Percentiles rank a stretch among this genome's conserved stretches.
These are phyloP conservation scores for Protaetia brevitarsis DNA, from an alignment of 1,140 invertebrate genomes.

Conservation along the genomic window DNA sequence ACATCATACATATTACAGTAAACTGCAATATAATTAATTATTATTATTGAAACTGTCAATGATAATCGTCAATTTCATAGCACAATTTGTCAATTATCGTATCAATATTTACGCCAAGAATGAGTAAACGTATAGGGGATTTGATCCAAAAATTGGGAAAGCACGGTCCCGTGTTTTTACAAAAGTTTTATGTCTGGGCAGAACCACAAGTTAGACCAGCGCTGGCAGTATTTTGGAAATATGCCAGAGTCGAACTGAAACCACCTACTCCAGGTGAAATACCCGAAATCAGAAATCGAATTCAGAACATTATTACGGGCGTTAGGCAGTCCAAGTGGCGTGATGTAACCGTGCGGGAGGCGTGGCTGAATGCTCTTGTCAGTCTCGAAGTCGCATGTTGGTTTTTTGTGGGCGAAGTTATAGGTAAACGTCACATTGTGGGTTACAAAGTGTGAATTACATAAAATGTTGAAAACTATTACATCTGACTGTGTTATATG, in stretches of 20 bases:
- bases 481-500: neutral
- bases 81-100: no score
- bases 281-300: slow-evolving; percentile 55
- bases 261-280: slow-evolving; percentile 68
- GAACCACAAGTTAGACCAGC: slow-evolving; percentile 48
- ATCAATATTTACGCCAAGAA: no score
- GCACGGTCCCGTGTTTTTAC: neutral
- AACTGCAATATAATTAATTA: neutral
- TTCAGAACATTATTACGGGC: slow-evolving; percentile 55
- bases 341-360: slow-evolving; percentile 67
- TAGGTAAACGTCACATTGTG: slow-evolving; percentile 69
- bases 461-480: neutral
- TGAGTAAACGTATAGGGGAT: neutral
- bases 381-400: slow-evolving; percentile 68
- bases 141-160: neutral
- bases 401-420: slow-evolving; percentile 79
- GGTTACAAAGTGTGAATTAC: slow-evolving; percentile 62
- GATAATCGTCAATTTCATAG: neutral
- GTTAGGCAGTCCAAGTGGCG: slow-evolving; percentile 59
- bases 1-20: neutral
- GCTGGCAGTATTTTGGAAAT: slow-evolving; percentile 58
- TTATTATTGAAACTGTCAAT: neutral
- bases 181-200: neutral
- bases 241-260: slow-evolving; percentile 69
- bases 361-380: slow-evolving; percentile 69